Evolutionary conservation across 37 sponge, comb jelly and placozoan species (phyloP), one percentile per base, ranked within the genome.

Genomic region (Sycon ciliatum): DNA sequence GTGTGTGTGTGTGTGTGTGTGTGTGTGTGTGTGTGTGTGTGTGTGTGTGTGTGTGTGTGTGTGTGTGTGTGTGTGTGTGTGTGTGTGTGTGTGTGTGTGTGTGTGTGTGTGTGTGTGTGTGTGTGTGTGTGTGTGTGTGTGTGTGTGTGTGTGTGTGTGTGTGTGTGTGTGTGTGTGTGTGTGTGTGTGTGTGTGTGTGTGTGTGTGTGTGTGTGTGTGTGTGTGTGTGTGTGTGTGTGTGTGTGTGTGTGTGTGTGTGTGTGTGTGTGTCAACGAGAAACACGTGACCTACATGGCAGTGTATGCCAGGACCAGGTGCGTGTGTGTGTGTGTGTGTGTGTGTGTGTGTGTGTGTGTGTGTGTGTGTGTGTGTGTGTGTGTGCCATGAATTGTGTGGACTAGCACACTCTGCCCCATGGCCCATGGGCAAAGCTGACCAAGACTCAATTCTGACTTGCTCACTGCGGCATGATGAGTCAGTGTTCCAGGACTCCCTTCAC

Each of bases 1-100:
- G 49, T 42, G 49, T 42, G 49, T 42, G 49, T 42, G 49, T 42
- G 49, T 42, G 49, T 42, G 49, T 42, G 49, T 42, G 49, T 42
- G 49, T 42, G 49, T 42, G 49, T 42, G 49, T 42, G 49, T 42
- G 49, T 42, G 49, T 42, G 49, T 42, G 49, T 42, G 49, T 42
- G 49, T 42, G 49, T 42, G 49, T 42, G 49, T 42, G 49, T 42
- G 49, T 42, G 49, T 42, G 49, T 42, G 49, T 42, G 49, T 42
- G 49, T 42, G 49, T 42, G 49, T 42, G 49, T 42, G 49, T 42
- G 49, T 42, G 49, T 42, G 49, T 42, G 49, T 42, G 49, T 42
- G 49, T 42, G 49, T 42, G 49, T 42, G 49, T 42, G 49, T 42
- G 49, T 42, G 49, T 42, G 49, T 42, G 49, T 42, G 49, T 42